Percentiles rank a stretch among this genome's conserved stretches.
Conservation (phyloP, 2,797 vertebrate genomes). For the Jordanella pulchra region DNA sequence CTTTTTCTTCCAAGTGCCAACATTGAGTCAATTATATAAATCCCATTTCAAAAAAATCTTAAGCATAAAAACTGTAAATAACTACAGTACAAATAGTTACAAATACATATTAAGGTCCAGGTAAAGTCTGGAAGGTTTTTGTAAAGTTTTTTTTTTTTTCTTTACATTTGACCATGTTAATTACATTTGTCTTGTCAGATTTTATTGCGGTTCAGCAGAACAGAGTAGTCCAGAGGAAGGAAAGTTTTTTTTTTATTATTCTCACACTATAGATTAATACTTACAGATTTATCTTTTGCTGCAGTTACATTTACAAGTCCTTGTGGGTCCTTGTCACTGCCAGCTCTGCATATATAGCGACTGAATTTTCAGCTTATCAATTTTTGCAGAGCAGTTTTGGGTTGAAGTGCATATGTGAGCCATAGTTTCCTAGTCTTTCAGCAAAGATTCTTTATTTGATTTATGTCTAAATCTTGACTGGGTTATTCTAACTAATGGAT, state of each 20-base stretch:
- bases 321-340: no score
- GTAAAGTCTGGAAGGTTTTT: no score
- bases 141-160: neutral
- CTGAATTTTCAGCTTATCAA: neutral
- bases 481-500: no score
- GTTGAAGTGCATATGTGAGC: no score
- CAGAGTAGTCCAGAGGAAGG: neutral
- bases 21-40: neutral
- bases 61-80: neutral
- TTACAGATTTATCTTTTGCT: neutral
- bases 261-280: neutral
- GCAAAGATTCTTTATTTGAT: no score
- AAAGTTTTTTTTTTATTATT: neutral
- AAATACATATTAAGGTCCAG: no score
- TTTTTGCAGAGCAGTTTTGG: no score
- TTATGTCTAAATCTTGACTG: no score
- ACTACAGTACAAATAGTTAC: neutral
- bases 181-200: neutral
- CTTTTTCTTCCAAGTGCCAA: neutral
- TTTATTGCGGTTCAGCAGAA: neutral
- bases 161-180: neutral
- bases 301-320: neutral
- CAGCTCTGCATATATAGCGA: no score
- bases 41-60: neutral
- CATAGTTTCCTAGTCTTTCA: no score